A percentile compares a stretch with the other conserved stretches of the same genome.
These are phyloP conservation scores for Maconellicoccus hirsutus DNA, from an alignment of 1,140 invertebrate species.

Conservation along the genomic window DNA sequence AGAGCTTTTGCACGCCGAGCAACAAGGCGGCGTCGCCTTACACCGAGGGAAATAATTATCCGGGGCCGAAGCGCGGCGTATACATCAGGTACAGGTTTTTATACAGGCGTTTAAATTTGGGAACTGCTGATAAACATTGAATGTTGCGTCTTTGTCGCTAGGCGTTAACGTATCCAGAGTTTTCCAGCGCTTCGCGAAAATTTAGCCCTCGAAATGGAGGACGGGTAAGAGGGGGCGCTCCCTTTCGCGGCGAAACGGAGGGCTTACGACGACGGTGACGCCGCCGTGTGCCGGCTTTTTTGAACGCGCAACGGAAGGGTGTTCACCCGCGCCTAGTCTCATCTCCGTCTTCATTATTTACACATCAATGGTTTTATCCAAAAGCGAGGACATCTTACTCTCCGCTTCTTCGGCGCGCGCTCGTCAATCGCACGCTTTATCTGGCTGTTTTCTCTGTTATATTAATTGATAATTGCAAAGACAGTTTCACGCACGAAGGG, in stretches of 20 bases:
- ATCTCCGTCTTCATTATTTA: constrained; percentile 15
- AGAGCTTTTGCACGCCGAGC: too few relatives aligned
- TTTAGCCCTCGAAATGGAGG: too few relatives aligned
- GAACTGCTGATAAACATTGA: constrained; percentile 4
- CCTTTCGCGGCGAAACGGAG: too few relatives aligned
- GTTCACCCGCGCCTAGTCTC: neutral
- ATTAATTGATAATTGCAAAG: constrained; percentile 22
- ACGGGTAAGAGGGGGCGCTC: too few relatives aligned
- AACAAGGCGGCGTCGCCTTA: too few relatives aligned
- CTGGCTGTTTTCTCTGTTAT: constrained; percentile 17
- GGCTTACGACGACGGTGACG: too few relatives aligned
- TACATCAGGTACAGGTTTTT: too few relatives aligned
- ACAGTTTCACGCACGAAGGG: neutral
- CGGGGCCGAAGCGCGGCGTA: too few relatives aligned
- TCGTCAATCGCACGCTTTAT: constrained; percentile 7
- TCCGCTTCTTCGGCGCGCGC: neutral
- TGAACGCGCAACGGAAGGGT: too few relatives aligned
- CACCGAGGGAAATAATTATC: too few relatives aligned
- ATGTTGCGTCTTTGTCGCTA: neutral
- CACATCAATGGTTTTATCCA: constrained; percentile 19
- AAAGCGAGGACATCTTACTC: constrained; percentile 16
- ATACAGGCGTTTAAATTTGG: neutral
- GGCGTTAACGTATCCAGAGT: neutral
- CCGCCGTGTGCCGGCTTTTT: too few relatives aligned
- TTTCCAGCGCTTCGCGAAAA: neutral